Conservation (phyloP, 1,140 invertebrate genomes). For the Cyclargus thomasi region DNA sequence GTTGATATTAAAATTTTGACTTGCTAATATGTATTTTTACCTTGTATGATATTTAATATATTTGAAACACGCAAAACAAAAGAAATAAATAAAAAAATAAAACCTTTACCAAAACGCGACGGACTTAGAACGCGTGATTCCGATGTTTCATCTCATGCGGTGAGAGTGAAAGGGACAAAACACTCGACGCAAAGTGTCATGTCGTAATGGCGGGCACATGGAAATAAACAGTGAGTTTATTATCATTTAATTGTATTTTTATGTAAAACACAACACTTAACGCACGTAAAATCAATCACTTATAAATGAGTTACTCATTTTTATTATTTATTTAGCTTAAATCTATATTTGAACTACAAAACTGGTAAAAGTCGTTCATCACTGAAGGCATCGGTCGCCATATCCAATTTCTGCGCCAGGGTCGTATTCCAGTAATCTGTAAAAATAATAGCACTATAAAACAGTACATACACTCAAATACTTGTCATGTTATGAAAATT, state of each 20-base stretch:
- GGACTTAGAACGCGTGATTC: background rate
- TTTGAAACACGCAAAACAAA: background rate
- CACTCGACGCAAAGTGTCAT: slow-evolving; percentile 38
- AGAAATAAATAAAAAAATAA: background rate
- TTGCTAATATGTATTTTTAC: too few species aligned
- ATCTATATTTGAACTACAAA: slow-evolving; percentile 39
- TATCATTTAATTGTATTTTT: slow-evolving; percentile 25
- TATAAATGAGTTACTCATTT: slow-evolving; percentile 4
- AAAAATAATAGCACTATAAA: background rate
- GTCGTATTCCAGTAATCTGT: slow-evolving; percentile 34
- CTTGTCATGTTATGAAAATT: too few species aligned
- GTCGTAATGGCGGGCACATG: slow-evolving; percentile 55
- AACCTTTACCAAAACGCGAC: background rate
- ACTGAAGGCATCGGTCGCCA: slow-evolving; percentile 59
- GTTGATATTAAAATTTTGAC: too few species aligned
- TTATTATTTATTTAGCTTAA: slow-evolving; percentile 29
- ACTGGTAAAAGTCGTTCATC: slow-evolving; percentile 52
- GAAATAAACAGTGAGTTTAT: slow-evolving; percentile 32
- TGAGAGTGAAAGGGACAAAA: slow-evolving; percentile 47
- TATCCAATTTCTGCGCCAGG: slow-evolving; percentile 59
- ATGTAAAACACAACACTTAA: slow-evolving; percentile 29
- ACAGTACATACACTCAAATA: too few species aligned
- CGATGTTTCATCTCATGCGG: slow-evolving; percentile 34
- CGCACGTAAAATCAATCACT: slow-evolving; percentile 26
- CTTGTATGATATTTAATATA: too few species aligned